Conservation (phyloP, 2,113 vertebrate genomes). For the Sinocyclocheilus maitianheensis region DNA sequence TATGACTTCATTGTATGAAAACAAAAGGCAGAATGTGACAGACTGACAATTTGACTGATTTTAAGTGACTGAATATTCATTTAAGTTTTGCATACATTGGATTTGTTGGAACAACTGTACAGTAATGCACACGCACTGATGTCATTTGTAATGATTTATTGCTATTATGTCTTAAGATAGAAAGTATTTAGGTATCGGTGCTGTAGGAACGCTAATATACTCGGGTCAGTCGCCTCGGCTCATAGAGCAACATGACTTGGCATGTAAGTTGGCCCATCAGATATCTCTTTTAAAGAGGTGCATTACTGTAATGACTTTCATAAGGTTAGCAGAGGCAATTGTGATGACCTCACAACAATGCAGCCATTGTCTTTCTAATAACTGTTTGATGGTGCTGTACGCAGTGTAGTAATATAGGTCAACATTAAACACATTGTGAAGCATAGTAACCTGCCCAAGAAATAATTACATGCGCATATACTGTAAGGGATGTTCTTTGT, state of each 20-base stretch:
- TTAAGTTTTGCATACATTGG: neutral
- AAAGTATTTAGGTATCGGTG: constrained; percentile 5
- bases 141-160: constrained; percentile 7
- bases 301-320: constrained; percentile 7
- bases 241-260: neutral
- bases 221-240: neutral
- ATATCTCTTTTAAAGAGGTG: neutral
- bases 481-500: constrained; percentile 5
- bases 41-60: neutral
- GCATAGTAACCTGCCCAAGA: neutral
- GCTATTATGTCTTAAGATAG: neutral
- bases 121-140: constrained; percentile 8
- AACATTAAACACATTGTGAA: constrained; percentile 15
- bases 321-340: neutral
- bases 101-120: constrained; percentile 3
- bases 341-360: neutral
- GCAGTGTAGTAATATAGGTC: constrained; percentile 15
- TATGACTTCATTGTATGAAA: neutral
- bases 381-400: neutral
- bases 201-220: neutral
- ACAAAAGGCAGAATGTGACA: neutral
- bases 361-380: neutral
- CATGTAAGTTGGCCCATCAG: neutral
- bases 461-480: neutral
- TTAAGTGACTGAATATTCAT: neutral